Evolutionary conservation across 2,888 invertebrate genomes (phyloP), one percentile per base, ranked within the genome.

Genomic region (Nomada ferruginata): DNA sequence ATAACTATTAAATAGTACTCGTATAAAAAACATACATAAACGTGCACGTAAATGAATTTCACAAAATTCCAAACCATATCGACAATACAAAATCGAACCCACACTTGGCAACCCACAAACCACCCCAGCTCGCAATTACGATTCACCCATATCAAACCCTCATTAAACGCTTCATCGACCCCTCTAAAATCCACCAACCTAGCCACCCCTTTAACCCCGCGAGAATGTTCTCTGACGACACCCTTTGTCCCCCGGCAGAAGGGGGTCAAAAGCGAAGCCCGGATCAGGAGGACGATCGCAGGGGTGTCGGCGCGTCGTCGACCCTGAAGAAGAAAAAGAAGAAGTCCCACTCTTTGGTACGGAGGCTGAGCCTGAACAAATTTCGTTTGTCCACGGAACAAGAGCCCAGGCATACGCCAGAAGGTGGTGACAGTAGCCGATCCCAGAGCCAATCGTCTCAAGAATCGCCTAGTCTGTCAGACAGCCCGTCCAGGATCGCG

Each of bases 401-500:
- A 55, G 86, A 89, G 72, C 85, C 88, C n/a, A 81, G 92, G 68
- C 90, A 90, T 77, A 91, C 91, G 80, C 92, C 92, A 66, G 93
- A 92, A 79, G 92, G 92, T 88, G 92, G 92, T 72, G 91, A 93
- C 84, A 92, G 92, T 55, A 92, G 92, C 52, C 89, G 90, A 15
- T 91, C 92, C 36, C 90, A 88, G 83, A 92, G 92, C 85, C 92
- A 91, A 88, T 93, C 93, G 82, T 92, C 93, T 68, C 92, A 92
- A 82, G 92, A 93, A 50, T 93, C 92, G 73, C 88, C 91, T 20
- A 87, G 89, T 63, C 88, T 89, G 57, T 85, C 89, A 76, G 90
- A 91, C 79, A 88, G 89, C 75, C 84, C 91, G 73, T 79, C 85
- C 50, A 84, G 83, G 78, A 83, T 76, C 76, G 50, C 59, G 69